These are phyloP conservation scores for Cyanoramphus novaezelandiae DNA, from an alignment of 2,113 vertebrate species.

Conservation along the genomic window DNA sequence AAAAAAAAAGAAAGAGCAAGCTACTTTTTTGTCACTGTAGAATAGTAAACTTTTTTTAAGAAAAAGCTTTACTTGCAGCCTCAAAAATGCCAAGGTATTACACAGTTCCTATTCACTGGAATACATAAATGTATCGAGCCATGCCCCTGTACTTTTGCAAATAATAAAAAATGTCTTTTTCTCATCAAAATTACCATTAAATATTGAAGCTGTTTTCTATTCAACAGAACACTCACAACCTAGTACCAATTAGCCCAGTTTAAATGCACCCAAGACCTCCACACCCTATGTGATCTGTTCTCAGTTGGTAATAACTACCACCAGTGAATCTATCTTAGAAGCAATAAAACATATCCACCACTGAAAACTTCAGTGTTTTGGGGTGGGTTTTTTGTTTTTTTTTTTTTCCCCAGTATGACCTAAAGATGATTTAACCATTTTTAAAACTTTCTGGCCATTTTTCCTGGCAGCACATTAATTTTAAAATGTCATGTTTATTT, in stretches of 20 bases:
- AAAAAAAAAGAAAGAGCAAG: neutral
- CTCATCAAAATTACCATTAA: neutral
- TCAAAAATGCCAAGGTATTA: neutral
- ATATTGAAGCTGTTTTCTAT: neutral
- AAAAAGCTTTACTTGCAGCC: neutral
- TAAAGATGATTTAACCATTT: neutral
- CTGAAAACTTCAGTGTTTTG: neutral
- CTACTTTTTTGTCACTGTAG: neutral
- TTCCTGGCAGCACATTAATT: neutral
- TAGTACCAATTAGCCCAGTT: neutral
- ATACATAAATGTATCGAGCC: neutral
- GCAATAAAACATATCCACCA: neutral
- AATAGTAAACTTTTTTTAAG: neutral
- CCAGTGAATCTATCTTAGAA: neutral
- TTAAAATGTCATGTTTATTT: neutral
- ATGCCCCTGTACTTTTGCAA: neutral
- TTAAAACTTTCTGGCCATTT: neutral
- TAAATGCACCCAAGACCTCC: neutral
- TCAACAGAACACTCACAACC: neutral
- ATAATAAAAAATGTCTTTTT: neutral
- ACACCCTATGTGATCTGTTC: neutral
- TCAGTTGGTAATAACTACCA: neutral
- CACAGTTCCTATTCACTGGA: neutral
- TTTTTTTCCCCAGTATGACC: neutral
- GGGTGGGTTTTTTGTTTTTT: neutral